Evolutionary conservation across 2,113 vertebrate genomes (phyloP).

Genomic region (Tachysurus fulvidraco): DNA sequence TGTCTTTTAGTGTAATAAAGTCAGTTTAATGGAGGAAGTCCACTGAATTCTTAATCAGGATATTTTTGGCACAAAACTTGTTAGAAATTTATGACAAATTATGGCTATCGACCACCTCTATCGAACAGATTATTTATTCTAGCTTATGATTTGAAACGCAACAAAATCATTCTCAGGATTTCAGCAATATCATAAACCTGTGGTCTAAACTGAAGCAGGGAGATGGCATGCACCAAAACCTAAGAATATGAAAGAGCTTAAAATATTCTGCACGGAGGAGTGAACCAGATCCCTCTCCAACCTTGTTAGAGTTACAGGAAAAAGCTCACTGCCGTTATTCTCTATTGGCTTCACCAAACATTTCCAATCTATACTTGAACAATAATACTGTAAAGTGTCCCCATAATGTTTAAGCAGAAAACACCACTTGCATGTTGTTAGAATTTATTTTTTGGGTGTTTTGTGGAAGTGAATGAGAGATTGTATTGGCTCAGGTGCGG

Average conservation of each 20-base stretch:
- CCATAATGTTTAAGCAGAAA: background rate
- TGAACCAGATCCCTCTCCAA: background rate
- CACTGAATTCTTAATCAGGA: background rate
- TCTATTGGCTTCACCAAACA: background rate
- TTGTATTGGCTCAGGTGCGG: conserved; percentile 74
- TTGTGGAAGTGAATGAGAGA: background rate
- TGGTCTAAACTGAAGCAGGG: background rate
- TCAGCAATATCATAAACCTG: background rate
- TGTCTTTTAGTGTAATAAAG: background rate
- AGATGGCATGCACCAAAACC: background rate
- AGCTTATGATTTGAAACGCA: background rate
- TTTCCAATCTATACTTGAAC: background rate
- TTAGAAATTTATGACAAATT: background rate
- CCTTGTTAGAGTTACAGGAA: background rate
- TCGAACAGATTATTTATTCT: background rate
- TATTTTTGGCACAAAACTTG: background rate
- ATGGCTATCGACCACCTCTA: background rate
- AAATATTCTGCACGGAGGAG: background rate
- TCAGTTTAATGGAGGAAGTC: background rate
- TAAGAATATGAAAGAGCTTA: background rate
- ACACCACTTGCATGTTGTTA: background rate
- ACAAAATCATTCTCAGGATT: background rate
- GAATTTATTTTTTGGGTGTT: background rate
- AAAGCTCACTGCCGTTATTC: background rate
- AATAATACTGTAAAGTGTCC: background rate